Base-by-base conservation (phyloP, 2,113 vertebrate genomes). In the Acanthisitta chloris region DNA sequence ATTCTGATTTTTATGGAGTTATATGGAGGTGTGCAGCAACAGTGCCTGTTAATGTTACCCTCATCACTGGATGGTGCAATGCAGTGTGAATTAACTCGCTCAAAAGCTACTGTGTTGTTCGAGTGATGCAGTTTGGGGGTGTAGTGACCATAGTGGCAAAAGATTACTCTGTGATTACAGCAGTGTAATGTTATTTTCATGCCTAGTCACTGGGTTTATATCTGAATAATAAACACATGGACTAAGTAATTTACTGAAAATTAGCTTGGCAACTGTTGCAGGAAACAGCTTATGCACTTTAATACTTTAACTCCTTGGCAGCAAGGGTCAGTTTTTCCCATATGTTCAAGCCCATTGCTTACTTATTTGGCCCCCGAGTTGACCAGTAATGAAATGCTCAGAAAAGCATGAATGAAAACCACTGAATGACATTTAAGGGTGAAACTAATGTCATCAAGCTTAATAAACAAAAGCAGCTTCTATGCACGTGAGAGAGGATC, bases 231-330 rank as follows among this genome's bases (percentile, higher is more conserved):
- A 92, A 96, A 96, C 43, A 81, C 72, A 70, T 10, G 45, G 81
- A 84, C 77, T 92, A 92, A 86, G 80, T 95, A 82, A 95, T 96
- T 96, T 91, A 86, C 61, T 89, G 59, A 83, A 94, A 96, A 97
- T 96, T 96, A 94, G 82, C 92, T 91, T 74, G 81, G 94, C 88
- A 96, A 96, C 88, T 92, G 91, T 86, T 96, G 70, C 82, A 92
- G 91, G 52, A 92, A 92, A 84, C 36, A 88, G 92, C 82, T 96
- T 95, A 92, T 90, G 71, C 70, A 85, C 74, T 92, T 92, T 96
- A 96, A 95, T 97, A 92, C 90, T 83, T 86, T 94, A 95, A 90
- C 92, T 94, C 85, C 62, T 94, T 94, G 94, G 74, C 78, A 96
- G 28, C 17, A 69, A 92, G 71, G 66, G 83, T 96, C 88, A 81